phyloP scores from a whole-genome alignment of 2,113 vertebrate genomes.

The Myrmophylax atrothorax region DNA sequence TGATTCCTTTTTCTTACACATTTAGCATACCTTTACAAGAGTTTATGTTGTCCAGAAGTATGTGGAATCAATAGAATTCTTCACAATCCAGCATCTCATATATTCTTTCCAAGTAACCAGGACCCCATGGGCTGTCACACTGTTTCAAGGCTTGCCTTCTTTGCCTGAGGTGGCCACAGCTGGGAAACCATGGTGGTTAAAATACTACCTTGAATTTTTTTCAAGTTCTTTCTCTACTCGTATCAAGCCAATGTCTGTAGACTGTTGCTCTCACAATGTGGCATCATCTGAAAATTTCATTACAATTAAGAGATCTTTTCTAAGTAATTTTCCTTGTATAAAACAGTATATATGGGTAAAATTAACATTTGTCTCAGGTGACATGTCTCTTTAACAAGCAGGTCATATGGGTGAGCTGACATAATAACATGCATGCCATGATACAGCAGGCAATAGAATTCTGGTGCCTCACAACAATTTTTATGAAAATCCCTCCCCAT shows the following conservation, averaged over 20 bases:
- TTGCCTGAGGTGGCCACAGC: not conserved
- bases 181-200: not conserved
- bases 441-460: not conserved
- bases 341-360: not conserved
- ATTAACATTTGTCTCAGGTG: not conserved
- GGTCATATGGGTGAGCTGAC: not conserved
- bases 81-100: accelerated
- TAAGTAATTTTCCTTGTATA: not conserved
- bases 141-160: not conserved
- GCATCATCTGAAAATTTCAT: not conserved
- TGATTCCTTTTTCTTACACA: not conserved
- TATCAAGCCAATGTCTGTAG: not conserved
- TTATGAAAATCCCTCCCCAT: not conserved
- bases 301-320: not conserved
- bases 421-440: not conserved
- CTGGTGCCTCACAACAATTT: not conserved
- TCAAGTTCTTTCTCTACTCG: not conserved
- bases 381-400: not conserved
- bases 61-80: not conserved
- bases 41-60: not conserved
- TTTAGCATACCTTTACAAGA: not conserved
- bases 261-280: not conserved
- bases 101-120: not conserved
- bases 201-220: not conserved
- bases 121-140: not conserved